Conservation (phyloP, 2,797 vertebrate genomes). For the Scleropages formosus region DNA sequence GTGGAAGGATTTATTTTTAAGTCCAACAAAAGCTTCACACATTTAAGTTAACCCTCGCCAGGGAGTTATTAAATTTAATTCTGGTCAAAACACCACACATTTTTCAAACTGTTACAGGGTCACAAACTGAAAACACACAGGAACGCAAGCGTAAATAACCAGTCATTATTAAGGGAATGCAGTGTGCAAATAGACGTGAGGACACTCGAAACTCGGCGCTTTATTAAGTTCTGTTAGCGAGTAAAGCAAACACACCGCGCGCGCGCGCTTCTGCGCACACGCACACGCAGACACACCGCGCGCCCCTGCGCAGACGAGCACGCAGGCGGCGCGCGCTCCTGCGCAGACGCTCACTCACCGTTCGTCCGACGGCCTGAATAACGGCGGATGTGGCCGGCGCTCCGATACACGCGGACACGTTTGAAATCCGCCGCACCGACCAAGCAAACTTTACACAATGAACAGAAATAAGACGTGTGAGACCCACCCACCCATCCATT, state of each 20-base stretch:
- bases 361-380: constrained; percentile 78
- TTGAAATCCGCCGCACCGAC: constrained; percentile 79
- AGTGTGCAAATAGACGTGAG: background rate
- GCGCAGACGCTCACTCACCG: constrained; percentile 82
- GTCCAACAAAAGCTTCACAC: too few species aligned
- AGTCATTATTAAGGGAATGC: background rate
- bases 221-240: background rate
- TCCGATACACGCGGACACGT: constrained; percentile 76
- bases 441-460: constrained; percentile 82
- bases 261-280: constrained; percentile 36
- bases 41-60: too few species aligned
- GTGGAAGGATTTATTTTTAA: too few species aligned
- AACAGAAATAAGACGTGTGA: constrained; percentile 48
- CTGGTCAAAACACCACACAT: too few species aligned
- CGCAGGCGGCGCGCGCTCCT: background rate
- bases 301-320: background rate
- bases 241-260: background rate
- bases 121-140: too few species aligned
- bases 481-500: too few species aligned
- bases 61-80: too few species aligned
- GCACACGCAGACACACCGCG: constrained; percentile 74
- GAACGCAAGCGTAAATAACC: too few species aligned
- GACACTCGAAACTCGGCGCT: too few species aligned
- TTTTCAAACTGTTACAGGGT: too few species aligned
- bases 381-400: constrained; percentile 75